Evolutionary conservation across 2,888 invertebrate species (phyloP).

Genomic region (Trachelus troglodyta): DNA sequence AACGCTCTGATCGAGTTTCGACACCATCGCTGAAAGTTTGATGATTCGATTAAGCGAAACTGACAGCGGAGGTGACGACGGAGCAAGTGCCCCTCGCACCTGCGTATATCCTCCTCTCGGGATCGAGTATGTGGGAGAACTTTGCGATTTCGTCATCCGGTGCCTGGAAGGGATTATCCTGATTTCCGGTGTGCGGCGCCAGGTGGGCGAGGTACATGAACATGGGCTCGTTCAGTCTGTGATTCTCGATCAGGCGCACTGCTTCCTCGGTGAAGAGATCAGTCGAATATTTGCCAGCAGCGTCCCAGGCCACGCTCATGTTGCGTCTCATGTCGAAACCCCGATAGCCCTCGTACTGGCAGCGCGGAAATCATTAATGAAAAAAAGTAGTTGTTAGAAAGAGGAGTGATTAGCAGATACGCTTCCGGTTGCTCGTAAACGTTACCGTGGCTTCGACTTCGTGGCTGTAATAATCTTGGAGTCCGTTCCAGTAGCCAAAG

Average conservation of each 20-base stretch:
- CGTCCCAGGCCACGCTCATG: slow-evolving; percentile 69
- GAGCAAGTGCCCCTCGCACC: slow-evolving; percentile 64
- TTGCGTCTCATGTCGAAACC: slow-evolving; percentile 76
- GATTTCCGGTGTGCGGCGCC: slow-evolving; percentile 78
- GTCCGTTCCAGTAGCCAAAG: slow-evolving; percentile 83
- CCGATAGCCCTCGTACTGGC: slow-evolving; percentile 54
- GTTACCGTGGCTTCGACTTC: slow-evolving; percentile 67
- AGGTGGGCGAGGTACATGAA: slow-evolving; percentile 78
- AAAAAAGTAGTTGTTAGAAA: no score
- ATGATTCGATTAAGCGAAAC: no score
- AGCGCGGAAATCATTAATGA: slow-evolving; percentile 10
- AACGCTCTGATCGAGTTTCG: slow-evolving; percentile 86
- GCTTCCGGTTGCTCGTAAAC: no score
- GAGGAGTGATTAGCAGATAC: no score
- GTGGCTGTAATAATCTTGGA: slow-evolving; percentile 81
- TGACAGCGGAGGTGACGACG: no score
- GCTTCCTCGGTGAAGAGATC: slow-evolving; percentile 77
- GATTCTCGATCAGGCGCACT: slow-evolving; percentile 70
- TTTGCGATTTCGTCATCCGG: slow-evolving; percentile 77
- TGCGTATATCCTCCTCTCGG: slow-evolving; percentile 75
- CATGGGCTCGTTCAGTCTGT: slow-evolving; percentile 69
- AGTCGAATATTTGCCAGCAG: slow-evolving; percentile 73
- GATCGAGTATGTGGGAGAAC: slow-evolving; percentile 76
- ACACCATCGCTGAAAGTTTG: slow-evolving; percentile 77
- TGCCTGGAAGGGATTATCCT: slow-evolving; percentile 75